A percentile compares a stretch with the other conserved stretches of the same genome.
phyloP scores from a whole-genome alignment of 2,888 invertebrate species.

The Emmelina monodactyla region DNA sequence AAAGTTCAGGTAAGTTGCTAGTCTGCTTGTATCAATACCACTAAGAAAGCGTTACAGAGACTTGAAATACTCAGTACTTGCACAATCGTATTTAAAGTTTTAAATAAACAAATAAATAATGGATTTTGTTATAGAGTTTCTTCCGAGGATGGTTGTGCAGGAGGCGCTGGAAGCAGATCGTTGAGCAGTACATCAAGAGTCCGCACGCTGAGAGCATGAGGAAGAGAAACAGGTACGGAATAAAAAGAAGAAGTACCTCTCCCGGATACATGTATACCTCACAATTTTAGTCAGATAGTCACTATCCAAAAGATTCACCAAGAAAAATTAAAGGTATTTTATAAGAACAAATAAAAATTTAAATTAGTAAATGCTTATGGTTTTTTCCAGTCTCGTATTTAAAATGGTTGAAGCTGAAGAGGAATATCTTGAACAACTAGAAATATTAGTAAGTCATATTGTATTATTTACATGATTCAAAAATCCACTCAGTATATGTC shows the following conservation, averaged over 20 bases:
- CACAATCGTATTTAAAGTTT: background rate
- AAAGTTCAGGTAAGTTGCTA: conserved; percentile 70
- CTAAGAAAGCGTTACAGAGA: too few species aligned
- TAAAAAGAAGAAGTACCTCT: too few species aligned
- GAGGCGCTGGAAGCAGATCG: conserved; percentile 92
- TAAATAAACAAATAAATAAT: background rate
- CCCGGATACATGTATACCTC: too few species aligned
- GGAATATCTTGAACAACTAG: conserved; percentile 91
- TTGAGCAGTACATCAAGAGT: conserved; percentile 92
- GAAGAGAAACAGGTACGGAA: conserved; percentile 88
- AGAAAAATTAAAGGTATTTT: background rate
- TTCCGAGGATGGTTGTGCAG: conserved; percentile 94
- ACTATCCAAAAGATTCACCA: too few species aligned
- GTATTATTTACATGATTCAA: background rate
- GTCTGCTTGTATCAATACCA: background rate
- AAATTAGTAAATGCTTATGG: too few species aligned
- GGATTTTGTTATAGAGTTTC: conserved; percentile 73
- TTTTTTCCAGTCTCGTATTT: conserved; percentile 74
- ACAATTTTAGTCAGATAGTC: too few species aligned
- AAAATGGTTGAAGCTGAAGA: conserved; percentile 94
- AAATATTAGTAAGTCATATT: conserved; percentile 61
- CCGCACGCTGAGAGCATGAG: conserved; percentile 95
- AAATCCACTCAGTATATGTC: background rate
- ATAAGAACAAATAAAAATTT: background rate
- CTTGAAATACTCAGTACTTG: too few species aligned